Evolutionary conservation across 2,888 invertebrate genomes (phyloP).

Genomic region (Diaphora mendica): DNA sequence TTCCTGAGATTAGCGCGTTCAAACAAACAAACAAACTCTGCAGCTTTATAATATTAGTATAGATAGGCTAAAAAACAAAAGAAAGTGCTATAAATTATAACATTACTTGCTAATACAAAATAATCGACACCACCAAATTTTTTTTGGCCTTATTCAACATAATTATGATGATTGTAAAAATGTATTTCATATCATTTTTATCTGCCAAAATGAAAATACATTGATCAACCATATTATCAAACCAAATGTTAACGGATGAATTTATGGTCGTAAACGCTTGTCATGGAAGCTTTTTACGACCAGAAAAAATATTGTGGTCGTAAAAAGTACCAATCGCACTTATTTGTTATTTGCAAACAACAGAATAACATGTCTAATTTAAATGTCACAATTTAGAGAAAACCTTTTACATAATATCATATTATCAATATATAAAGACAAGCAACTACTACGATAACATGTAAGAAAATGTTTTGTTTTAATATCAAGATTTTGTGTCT

Average conservation of each 20-base stretch:
- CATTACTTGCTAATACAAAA: no score
- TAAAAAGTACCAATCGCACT: neutral
- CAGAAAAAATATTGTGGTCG: neutral
- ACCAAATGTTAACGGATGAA: neutral
- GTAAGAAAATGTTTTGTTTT: neutral
- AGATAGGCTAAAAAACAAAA: no score
- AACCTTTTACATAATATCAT: neutral
- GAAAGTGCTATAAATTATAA: no score
- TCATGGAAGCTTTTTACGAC: neutral
- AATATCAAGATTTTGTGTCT: neutral
- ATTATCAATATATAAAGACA: no score
- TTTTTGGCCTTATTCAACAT: no score
- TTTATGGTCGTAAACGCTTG: neutral
- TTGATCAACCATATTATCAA: neutral
- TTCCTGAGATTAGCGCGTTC: no score
- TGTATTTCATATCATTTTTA: no score
- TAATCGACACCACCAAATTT: no score
- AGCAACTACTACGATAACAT: neutral
- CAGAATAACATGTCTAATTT: neutral
- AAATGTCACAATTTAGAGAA: neutral
- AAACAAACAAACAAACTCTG: no score
- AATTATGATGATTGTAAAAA: no score
- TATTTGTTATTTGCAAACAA: constrained; percentile 2
- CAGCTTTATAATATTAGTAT: no score
- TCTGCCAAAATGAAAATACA: no score